phyloP scores from a whole-genome alignment of 1,140 invertebrate genomes.

The Acromyrmex charruanus region DNA sequence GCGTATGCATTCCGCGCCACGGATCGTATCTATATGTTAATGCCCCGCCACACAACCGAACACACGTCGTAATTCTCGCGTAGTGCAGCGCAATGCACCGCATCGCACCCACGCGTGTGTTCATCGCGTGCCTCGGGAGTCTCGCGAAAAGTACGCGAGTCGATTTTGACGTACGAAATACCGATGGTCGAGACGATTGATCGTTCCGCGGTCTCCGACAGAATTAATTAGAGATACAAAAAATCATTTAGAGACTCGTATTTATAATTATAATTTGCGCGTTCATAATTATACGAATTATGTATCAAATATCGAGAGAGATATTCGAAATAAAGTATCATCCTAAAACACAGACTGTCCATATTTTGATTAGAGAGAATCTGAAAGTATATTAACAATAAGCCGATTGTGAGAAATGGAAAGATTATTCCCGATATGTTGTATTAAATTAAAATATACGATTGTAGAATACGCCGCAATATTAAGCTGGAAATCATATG shows the following conservation, averaged over 20 bases:
- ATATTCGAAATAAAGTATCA: not conserved
- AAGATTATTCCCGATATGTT: not conserved
- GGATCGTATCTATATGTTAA: slow-evolving; percentile 84
- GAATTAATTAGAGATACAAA: not conserved
- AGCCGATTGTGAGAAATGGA: not conserved
- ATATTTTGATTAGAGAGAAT: not conserved
- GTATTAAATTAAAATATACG: not conserved
- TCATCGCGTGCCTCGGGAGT: slow-evolving; percentile 35
- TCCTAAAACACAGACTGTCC: not conserved
- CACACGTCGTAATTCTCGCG: slow-evolving; percentile 75
- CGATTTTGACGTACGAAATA: slow-evolving; percentile 15
- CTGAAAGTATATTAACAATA: not conserved
- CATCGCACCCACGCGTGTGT: slow-evolving; percentile 63
- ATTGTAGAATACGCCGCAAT: not conserved
- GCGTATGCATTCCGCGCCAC: slow-evolving; percentile 78
- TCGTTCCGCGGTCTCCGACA: not conserved
- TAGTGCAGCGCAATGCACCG: slow-evolving; percentile 42
- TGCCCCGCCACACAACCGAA: slow-evolving; percentile 66
- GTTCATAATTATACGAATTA: not conserved
- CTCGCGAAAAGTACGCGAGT: slow-evolving; percentile 16
- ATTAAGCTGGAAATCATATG: not conserved
- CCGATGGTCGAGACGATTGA: not conserved
- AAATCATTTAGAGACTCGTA: not conserved
- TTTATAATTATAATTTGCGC: not conserved
- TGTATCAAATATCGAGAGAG: not conserved